Base-by-base conservation (phyloP, 1,140 invertebrate genomes). In the Sinella curviseta region DNA sequence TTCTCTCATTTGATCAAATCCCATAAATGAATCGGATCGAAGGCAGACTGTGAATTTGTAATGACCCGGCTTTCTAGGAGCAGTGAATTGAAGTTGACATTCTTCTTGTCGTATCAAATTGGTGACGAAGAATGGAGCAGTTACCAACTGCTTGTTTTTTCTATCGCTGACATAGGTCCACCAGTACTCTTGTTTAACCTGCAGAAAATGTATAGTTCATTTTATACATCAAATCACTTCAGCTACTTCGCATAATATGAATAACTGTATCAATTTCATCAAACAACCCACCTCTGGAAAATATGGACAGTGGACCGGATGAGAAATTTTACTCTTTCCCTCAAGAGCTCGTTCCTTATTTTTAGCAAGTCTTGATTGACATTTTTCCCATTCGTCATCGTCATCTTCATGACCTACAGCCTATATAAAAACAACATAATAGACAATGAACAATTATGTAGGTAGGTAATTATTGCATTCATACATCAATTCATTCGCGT, bases 141-240 rank as follows among this genome's bases (percentile, higher is more conserved):
- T 97, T 28, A 98, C 90, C 70, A 99, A 88, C 70, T 93, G 93
- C 82, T 93, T 92, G 79, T 93, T 94, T 87, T 99, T 99, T 78
- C 94, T 91, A 88, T 99, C 97, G 87, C 94, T 94, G 78, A 99
- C 92, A 87, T 99, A 99, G 30, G 97, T 93, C 97, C 97, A 99
- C 98, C 98, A 99, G 86, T 95, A 98, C 88, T 99, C 98, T 87
- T 98, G 97, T 87, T 99, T 99, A 83, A 96, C 95, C 89, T 93
- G 78, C 14, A 85, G 85, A 80, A 81, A 78, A 78, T 82, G 48
- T 76, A 80, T n/a, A n/a, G n/a, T n/a, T n/a, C n/a, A 67, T 80
- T 48, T 31, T 77, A 57, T 79, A 16, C 54, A 70, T 77, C 34
- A 33, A 17, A 3, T 31, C 31, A 82, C 34, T 77, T 57, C 26